Conservation (phyloP, 1,140 invertebrate genomes). For the Tribolium madens region DNA sequence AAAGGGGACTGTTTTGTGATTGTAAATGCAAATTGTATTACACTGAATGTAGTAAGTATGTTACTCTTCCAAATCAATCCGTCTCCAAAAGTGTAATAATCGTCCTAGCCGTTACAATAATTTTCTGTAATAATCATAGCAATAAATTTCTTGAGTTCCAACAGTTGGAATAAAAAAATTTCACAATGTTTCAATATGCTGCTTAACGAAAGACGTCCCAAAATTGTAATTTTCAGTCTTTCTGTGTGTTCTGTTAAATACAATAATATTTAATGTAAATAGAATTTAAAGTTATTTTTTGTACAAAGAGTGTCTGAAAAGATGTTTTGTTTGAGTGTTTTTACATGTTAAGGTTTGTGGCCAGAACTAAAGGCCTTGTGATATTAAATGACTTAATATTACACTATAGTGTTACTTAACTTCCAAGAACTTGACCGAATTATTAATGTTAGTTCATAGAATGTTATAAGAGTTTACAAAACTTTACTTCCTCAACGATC, state of each 20-base stretch:
- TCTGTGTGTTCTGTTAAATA: slow-evolving; percentile 13
- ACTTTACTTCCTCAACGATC: slow-evolving; percentile 1
- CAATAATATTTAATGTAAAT: slow-evolving; percentile 14
- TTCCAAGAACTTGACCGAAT: slow-evolving; percentile 32
- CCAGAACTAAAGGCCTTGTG: slow-evolving; percentile 20
- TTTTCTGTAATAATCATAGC: slow-evolving; percentile 10
- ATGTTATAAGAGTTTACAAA: slow-evolving; percentile 7
- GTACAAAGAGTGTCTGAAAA: slow-evolving; percentile 24
- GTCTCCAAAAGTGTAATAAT: slow-evolving; percentile 42
- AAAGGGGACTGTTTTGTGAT: slow-evolving; percentile 1
- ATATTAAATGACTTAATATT: slow-evolving; percentile 27
- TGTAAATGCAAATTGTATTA: background rate
- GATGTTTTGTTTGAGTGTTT: slow-evolving; percentile 16
- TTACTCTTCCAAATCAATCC: slow-evolving; percentile 43
- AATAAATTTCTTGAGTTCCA: slow-evolving; percentile 38
- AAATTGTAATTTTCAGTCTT: slow-evolving; percentile 15
- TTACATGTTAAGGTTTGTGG: slow-evolving; percentile 19
- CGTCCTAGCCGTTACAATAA: slow-evolving; percentile 46
- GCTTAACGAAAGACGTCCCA: background rate
- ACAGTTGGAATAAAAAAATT: background rate
- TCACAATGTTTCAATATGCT: background rate
- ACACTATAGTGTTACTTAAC: slow-evolving; percentile 25
- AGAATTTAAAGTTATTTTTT: slow-evolving; percentile 25
- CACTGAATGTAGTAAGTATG: slow-evolving; percentile 17
- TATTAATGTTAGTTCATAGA: slow-evolving; percentile 14